Evolutionary conservation across 2,113 vertebrate genomes (phyloP).

Genomic region (Tupaia tana): DNA sequence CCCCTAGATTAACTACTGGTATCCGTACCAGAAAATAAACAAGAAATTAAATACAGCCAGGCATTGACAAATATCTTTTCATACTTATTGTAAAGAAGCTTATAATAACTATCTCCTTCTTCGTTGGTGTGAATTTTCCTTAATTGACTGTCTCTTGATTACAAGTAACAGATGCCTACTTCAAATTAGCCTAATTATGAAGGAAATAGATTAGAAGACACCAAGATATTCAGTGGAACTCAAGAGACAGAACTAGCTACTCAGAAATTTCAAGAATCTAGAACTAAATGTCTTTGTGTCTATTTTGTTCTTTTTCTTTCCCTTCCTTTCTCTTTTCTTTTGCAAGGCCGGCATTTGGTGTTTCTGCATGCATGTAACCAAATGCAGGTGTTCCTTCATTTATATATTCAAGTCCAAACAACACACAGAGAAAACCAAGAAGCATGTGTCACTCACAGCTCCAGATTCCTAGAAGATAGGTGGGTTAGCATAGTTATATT

Average conservation of each 20-base stretch:
- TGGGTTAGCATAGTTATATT: neutral
- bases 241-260: neutral
- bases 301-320: neutral
- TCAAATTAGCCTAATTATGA: constrained; percentile 42
- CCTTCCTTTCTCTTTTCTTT: neutral
- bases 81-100: neutral
- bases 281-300: neutral
- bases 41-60: neutral
- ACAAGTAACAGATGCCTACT: neutral
- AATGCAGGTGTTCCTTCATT: neutral
- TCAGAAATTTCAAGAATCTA: neutral
- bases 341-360: neutral
- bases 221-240: neutral
- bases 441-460: neutral
- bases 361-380: neutral
- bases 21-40: constrained; percentile 9
- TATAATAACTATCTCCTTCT: neutral
- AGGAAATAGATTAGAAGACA: constrained; percentile 16
- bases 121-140: constrained; percentile 23
- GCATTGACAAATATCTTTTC: neutral
- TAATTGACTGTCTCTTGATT: constrained; percentile 35
- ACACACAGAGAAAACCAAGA: neutral
- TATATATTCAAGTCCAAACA: neutral
- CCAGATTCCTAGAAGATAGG: neutral
- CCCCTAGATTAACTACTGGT: neutral